Conservation (phyloP, 2,797 vertebrate species). For the Eulemur coronatus region DNA sequence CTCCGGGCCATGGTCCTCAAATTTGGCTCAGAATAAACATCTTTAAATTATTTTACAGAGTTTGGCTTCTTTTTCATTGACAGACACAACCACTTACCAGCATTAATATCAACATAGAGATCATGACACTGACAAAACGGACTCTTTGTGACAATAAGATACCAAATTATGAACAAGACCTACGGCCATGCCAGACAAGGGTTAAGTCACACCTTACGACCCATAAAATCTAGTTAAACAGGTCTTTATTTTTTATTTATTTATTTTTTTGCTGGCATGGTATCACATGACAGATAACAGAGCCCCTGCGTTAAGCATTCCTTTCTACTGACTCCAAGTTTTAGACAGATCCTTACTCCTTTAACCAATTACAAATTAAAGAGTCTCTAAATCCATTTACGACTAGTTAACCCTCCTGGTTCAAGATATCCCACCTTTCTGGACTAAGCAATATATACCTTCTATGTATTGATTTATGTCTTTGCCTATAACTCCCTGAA, state of each 20-base stretch:
- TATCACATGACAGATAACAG: not conserved
- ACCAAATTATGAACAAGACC: not conserved
- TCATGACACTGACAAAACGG: not conserved
- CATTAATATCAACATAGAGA: not conserved
- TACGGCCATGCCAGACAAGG: not conserved
- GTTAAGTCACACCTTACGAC: not conserved
- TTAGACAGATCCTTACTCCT: not conserved
- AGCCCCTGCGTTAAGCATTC: not conserved
- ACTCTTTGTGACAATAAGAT: not conserved
- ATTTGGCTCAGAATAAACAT: no score
- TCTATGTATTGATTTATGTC: no score
- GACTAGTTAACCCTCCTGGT: no score
- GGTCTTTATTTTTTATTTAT: no score
- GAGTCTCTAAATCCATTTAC: no score
- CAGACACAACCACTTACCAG: not conserved
- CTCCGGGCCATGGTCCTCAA: no score
- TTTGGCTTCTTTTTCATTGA: no score
- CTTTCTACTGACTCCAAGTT: not conserved
- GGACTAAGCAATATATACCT: no score
- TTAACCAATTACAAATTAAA: not conserved
- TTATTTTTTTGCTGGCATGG: not conserved
- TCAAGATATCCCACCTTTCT: no score
- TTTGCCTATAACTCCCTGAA: no score
- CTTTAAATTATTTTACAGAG: no score
- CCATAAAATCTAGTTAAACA: not conserved